These are phyloP conservation scores for Takifugu bimaculatus DNA, from an alignment of 2,113 vertebrate species.

Conservation along the genomic window DNA sequence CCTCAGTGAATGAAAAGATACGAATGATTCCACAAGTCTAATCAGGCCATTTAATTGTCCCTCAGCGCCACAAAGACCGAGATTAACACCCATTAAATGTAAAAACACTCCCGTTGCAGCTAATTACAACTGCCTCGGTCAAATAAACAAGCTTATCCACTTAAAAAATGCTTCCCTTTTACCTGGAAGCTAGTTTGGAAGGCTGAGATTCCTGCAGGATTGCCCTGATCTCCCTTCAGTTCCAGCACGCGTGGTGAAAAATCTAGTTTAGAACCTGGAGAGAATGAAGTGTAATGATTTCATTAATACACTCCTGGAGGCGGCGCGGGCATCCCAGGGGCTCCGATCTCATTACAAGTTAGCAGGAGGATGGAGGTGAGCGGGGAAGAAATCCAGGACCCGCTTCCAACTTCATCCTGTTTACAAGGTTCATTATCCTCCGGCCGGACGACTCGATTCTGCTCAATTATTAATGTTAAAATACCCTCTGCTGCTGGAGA, in stretches of 20 bases:
- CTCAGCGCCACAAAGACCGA: no score
- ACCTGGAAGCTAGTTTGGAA: no score
- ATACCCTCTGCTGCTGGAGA: neutral
- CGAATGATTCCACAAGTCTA: no score
- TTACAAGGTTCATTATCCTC: neutral
- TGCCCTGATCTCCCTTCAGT: neutral
- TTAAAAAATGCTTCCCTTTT: no score
- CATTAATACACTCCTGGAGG: neutral
- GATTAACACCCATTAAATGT: no score
- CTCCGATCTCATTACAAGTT: neutral
- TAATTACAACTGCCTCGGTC: no score
- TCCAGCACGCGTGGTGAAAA: neutral
- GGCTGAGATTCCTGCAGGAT: neutral
- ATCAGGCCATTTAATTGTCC: no score
- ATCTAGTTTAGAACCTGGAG: neutral
- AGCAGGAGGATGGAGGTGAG: neutral
- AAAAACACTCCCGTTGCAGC: no score
- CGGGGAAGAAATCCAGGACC: neutral
- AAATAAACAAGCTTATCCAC: no score
- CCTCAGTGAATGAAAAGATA: no score
- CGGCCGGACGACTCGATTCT: neutral
- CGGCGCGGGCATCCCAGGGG: neutral
- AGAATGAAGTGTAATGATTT: neutral
- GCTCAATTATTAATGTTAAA: neutral
- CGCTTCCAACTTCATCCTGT: neutral